Conservation (phyloP, 2,113 vertebrate genomes). For the Podiceps cristatus region DNA sequence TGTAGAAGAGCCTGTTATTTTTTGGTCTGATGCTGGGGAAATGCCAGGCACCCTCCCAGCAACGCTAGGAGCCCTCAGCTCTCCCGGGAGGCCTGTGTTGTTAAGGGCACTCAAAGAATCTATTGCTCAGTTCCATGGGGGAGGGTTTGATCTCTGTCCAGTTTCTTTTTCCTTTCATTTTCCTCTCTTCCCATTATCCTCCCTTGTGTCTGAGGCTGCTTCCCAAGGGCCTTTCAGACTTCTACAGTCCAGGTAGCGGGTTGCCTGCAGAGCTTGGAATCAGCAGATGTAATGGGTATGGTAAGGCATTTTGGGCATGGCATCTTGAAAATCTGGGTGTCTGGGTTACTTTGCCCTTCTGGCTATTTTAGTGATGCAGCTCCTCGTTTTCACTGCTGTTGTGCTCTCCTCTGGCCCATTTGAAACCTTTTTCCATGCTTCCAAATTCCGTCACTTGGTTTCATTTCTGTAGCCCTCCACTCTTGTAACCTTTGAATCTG, state of each 20-base stretch:
- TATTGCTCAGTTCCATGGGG: background rate
- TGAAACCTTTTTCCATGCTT: background rate
- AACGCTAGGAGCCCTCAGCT: background rate
- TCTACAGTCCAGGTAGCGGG: background rate
- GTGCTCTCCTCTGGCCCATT: background rate
- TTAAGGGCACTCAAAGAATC: constrained; percentile 7
- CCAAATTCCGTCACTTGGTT: background rate
- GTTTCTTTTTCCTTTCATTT: constrained; percentile 45
- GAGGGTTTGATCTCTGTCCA: constrained; percentile 31
- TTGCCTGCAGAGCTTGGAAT: background rate
- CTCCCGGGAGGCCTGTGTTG: background rate
- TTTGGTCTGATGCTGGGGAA: background rate
- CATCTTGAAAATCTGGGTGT: background rate
- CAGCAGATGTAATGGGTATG: background rate
- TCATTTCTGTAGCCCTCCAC: background rate
- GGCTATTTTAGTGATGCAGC: background rate
- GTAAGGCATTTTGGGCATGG: background rate
- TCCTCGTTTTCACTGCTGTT: background rate
- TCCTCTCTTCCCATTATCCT: constrained; percentile 4
- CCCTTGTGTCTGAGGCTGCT: background rate
- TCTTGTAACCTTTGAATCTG: background rate
- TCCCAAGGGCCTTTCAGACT: background rate
- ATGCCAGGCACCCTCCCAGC: background rate
- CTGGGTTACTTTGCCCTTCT: background rate
- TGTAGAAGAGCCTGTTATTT: background rate